phyloP scores from a whole-genome alignment of 2,797 vertebrate genomes.

The Ibycter americanus region DNA sequence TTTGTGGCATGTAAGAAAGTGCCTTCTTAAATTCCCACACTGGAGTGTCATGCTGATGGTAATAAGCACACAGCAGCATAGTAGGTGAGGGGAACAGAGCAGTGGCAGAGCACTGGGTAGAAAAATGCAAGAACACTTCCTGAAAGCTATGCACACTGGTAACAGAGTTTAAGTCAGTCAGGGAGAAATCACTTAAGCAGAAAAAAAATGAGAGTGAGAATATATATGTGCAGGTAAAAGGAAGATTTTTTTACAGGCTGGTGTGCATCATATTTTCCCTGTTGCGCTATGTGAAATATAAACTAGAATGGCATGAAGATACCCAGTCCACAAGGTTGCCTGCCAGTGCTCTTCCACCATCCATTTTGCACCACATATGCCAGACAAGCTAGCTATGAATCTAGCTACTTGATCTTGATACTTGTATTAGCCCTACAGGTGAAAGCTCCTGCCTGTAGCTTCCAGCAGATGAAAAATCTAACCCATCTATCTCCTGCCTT shows the following conservation, averaged over 20 bases:
- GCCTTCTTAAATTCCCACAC: not conserved
- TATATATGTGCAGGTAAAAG: not conserved
- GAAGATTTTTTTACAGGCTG: not conserved
- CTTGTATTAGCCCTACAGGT: not conserved
- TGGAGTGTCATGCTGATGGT: not conserved
- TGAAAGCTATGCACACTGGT: not conserved
- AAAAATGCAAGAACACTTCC: not conserved
- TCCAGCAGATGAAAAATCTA: constrained; percentile 13
- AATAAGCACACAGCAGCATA: not conserved
- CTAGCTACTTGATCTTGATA: not conserved
- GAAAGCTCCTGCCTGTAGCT: constrained; percentile 8
- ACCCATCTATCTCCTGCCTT: not conserved
- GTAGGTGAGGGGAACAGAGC: not conserved
- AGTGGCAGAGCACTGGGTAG: not conserved
- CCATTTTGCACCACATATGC: not conserved
- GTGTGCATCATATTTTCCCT: not conserved
- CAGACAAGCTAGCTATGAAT: not conserved
- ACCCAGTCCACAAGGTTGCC: not conserved
- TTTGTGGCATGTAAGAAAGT: not conserved
- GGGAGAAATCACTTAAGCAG: not conserved
- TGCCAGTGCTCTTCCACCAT: not conserved
- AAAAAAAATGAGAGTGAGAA: not conserved
- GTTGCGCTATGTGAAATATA: not conserved
- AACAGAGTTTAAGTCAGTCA: not conserved
- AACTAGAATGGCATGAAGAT: not conserved